These are phyloP conservation scores for Hydrocynus forskahlii DNA, from an alignment of 2,797 vertebrate genomes.

Conservation along the genomic window DNA sequence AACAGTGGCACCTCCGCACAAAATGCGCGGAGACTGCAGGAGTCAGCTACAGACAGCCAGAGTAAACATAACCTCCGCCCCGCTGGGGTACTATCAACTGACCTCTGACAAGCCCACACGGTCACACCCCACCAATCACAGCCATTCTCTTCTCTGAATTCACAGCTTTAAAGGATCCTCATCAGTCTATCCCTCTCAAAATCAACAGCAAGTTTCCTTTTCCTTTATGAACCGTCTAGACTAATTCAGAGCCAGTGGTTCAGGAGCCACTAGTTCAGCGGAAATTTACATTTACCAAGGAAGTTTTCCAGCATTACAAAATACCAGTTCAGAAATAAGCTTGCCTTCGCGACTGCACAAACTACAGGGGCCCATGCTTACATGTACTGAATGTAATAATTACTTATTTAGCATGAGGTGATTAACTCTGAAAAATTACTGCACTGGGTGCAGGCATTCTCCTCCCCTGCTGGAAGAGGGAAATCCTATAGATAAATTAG, in stretches of 20 bases:
- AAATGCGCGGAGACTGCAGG: slow-evolving; percentile 48
- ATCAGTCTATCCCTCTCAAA: slow-evolving; percentile 38
- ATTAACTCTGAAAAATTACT: slow-evolving; percentile 51
- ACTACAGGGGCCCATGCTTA: slow-evolving; percentile 17
- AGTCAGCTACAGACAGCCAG: slow-evolving; percentile 61
- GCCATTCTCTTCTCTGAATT: slow-evolving; percentile 27
- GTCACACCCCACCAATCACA: slow-evolving; percentile 58
- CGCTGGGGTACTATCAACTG: slow-evolving; percentile 64
- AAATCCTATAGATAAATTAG: slow-evolving; percentile 75
- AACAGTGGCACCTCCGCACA: slow-evolving; percentile 12
- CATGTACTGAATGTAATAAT: slow-evolving; percentile 30
- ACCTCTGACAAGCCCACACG: slow-evolving; percentile 62
- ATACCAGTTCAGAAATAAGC: neutral
- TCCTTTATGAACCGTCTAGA: slow-evolving; percentile 9
- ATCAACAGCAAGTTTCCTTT: slow-evolving; percentile 25
- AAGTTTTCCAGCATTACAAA: neutral
- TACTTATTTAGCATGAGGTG: slow-evolving; percentile 26
- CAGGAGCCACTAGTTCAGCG: slow-evolving; percentile 5
- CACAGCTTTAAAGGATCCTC: slow-evolving; percentile 47
- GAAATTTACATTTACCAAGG: slow-evolving; percentile 25
- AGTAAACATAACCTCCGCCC: slow-evolving; percentile 69
- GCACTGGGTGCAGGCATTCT: slow-evolving; percentile 59
- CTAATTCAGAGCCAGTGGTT: neutral
- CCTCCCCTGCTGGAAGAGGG: slow-evolving; percentile 50
- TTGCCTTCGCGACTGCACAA: neutral